A percentile compares a stretch with the other conserved stretches of the same genome.
Evolutionary conservation across 2,113 vertebrate genomes (phyloP).

Genomic region (Rhynchopsitta pachyrhyncha): DNA sequence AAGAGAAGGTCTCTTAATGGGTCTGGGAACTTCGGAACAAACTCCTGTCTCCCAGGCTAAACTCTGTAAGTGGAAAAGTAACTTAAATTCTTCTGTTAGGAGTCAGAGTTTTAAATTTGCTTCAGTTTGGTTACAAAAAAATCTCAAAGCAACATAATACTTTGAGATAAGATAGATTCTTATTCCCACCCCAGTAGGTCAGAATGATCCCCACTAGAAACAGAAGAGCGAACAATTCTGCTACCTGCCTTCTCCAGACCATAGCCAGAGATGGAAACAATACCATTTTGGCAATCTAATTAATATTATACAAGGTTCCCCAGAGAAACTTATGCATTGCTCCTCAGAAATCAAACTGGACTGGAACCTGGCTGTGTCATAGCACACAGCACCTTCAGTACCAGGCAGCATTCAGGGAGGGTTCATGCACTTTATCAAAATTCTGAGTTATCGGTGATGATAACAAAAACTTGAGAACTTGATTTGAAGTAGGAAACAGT

Average conservation of each 20-base stretch:
- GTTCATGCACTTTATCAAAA: neutral
- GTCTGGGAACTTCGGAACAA: neutral
- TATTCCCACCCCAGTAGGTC: neutral
- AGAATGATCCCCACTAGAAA: neutral
- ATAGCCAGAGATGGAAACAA: neutral
- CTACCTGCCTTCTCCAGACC: neutral
- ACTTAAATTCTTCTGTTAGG: neutral
- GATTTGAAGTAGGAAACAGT: neutral
- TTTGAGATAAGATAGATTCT: neutral
- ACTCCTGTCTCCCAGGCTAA: neutral
- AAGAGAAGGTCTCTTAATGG: neutral
- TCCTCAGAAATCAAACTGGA: neutral
- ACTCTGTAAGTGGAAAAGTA: neutral
- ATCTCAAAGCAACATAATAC: neutral
- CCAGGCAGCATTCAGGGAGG: neutral
- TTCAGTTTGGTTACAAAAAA: neutral
- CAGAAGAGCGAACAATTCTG: neutral
- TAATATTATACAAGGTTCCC: rapidly evolving
- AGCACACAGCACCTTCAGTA: neutral
- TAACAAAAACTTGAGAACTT: neutral
- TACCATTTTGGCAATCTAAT: neutral
- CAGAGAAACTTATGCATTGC: neutral
- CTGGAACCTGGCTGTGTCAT: neutral
- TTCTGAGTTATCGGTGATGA: neutral
- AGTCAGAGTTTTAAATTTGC: neutral